Base-by-base conservation (phyloP, 1,140 invertebrate genomes). In the Thalassaphorura encarpata region DNA sequence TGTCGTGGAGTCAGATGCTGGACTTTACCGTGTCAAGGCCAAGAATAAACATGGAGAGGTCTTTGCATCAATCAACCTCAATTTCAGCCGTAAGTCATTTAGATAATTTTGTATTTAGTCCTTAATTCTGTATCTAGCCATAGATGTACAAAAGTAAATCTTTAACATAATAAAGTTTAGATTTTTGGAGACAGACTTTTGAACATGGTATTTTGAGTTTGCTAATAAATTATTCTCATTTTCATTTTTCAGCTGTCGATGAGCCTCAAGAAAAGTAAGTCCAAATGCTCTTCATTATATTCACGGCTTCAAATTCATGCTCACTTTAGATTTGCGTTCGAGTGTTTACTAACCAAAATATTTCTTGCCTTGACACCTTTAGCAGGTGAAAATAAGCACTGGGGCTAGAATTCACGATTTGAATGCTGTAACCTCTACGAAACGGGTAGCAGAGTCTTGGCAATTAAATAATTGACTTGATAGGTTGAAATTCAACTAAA, bases 41-140 rank as follows among this genome's bases (percentile, higher is more conserved):
- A 94, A 91, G 75, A 98, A 97, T 75, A 91, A 89, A 74, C 88
- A 90, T 77, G 94, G 94, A 69, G 93, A 97, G 80, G 92, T 97
- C 69, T 86, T 92, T 56, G 93, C 93, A 62, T 96, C 92, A 67
- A 97, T 98, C 73, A 97, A 96, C 73, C 82, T 98, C 69, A 97
- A 97, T 79, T 97, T 98, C 73, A 93, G 89, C 73, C 89, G 91
- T 96, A 76, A 92, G 89, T 92, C 69, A n/a, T 33, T 51, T 26
- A 40, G 19, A 24, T 52, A 8, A n/a, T 16, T 16, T 18, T 15
- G 6, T 18, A 15, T 23, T 45, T 45, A 13, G 21, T 23, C n/a
- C 33, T 11, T n/a, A 36, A 36, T n/a, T 36, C n/a, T 36, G 11
- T 36, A 11, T 36, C n/a, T n/a, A 36, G n/a, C 11, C 33, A 36